Evolutionary conservation across 2,113 vertebrate species (phyloP), one percentile per base, ranked within the genome.

Genomic region (Ctenomys sociabilis): DNA sequence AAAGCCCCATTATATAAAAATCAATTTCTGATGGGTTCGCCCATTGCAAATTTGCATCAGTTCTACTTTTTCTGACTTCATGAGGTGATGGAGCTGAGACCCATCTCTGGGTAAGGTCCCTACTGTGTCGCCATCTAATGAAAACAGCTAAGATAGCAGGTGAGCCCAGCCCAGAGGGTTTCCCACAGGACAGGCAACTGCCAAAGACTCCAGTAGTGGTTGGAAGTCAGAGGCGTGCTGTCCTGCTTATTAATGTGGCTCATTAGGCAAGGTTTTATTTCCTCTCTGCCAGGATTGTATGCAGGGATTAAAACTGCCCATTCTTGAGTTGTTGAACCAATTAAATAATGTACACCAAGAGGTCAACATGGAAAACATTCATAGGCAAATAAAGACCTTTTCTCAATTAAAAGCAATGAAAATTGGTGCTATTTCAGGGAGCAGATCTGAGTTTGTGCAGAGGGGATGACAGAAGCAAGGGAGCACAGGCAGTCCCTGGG

Each of bases 21-120:
- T 70, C 9, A 86, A 49, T 96, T 95, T 92, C 85, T 92, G 35
- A 52, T n/a, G 59, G 66, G 12, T 83, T 57, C 35, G 54, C 32
- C 66, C n/a, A 37, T 54, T 88, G 35, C 37, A 91, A 45, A 84
- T 80, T 85, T 85, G 30, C 24, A 61, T 84, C 43, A 92, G 3
- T 28, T n/a, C 45, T 84, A 81, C 7, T 12, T 86, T 57, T 68
- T 90, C 73, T 92, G 63, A 80, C 40, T 19, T 90, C 43, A 9
- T 16, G 21, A 93, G 59, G 43, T 86, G 82, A 64, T 78, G 21
- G 61, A 54, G 84, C 37, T 49, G 19, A 81, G 57, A 30, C 30
- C 22, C 7, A 35, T n/a, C 45, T 64, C 43, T 37, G 54, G 91
- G 64, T 75, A 45, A 82, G 40, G 28, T 16, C 5, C 26, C 45